These are phyloP conservation scores for Zaprionus africanus DNA, from an alignment of 1,140 invertebrate species.

Conservation along the genomic window DNA sequence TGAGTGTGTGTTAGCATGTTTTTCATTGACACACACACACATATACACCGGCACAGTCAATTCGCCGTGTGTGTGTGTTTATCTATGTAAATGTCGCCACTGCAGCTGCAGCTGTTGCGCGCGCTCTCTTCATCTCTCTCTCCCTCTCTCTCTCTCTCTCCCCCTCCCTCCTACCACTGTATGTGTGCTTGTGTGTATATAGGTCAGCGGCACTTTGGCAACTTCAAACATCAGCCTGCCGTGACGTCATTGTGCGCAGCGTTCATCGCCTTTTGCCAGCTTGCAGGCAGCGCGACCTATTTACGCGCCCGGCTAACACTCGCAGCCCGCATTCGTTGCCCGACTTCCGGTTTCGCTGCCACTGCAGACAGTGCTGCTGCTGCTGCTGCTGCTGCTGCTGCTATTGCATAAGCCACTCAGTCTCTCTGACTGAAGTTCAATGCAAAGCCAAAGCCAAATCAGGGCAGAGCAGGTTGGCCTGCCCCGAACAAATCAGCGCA, in stretches of 20 bases:
- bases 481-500: constrained; percentile 38
- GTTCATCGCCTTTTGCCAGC: constrained; percentile 52
- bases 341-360: constrained; percentile 55
- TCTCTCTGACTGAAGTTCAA: constrained; percentile 67
- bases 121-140: constrained; percentile 16
- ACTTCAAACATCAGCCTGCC: constrained; percentile 32
- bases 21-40: constrained; percentile 30
- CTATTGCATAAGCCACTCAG: constrained; percentile 40
- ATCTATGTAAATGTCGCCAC: constrained; percentile 44
- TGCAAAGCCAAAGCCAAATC: constrained; percentile 60
- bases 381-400: constrained; percentile 21
- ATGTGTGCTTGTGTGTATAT: constrained; percentile 52
- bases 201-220: constrained; percentile 70
- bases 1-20: constrained; percentile 11
- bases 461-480: constrained; percentile 31
- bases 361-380: constrained; percentile 35
- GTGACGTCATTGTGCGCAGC: constrained; percentile 70
- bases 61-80: constrained; percentile 28
- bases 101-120: constrained; percentile 34
- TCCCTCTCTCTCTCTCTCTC: neutral
- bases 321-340: constrained; percentile 11
- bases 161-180: neutral
- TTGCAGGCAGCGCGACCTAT: constrained; percentile 65
- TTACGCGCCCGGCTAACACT: constrained; percentile 40
- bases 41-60: constrained; percentile 7